Base-by-base conservation (phyloP, 2,888 invertebrate genomes). In the Chesias legatella region DNA sequence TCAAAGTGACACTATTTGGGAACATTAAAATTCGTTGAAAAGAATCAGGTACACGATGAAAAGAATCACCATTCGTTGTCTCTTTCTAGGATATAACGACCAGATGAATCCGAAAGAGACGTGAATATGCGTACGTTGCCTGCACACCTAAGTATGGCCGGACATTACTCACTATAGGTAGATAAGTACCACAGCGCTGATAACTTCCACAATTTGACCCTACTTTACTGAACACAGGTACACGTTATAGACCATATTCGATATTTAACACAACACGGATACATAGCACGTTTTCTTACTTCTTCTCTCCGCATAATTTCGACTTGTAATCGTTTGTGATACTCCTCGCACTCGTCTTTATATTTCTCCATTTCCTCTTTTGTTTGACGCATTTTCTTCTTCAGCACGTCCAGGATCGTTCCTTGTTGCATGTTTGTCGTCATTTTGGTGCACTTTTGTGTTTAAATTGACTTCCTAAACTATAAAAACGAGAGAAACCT, bases 331-430 rank as follows among this genome's bases (percentile, higher is more conserved):
- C 96, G 94, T 91, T 97, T 95, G 89, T 96, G 95, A 84, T 94
- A 95, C 88, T 97, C 97, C 88, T 98, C 98, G 85, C 96, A 96
- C 85, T 97, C 97, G 89, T 99, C 98, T 90, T 96, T 98, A 90
- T 96, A 97, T 89, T 96, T 94, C 88, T 99, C 99, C 94, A 98
- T 96, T 91, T 99, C 99, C 88, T 98, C 98, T 90, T 98, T 98
- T 70, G 98, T 96, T 89, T 97, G 97, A 67, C 97, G 93, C 98
- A 99, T 99, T 93, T 99, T 99, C 93, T 98, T 98, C 93, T 99
- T 99, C 75, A 99, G 92, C 76, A 98, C 97, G 90, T 98, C 98
- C 85, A 99, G 91, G 69, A 98, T 94, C 74, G 95, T 94, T 79
- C 96, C 96, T 91, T 97, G 96, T 85, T 94, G 94, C 90, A 95